Evolutionary conservation across 2,888 invertebrate species (phyloP).

Genomic region (Elgonia sp.): DNA sequence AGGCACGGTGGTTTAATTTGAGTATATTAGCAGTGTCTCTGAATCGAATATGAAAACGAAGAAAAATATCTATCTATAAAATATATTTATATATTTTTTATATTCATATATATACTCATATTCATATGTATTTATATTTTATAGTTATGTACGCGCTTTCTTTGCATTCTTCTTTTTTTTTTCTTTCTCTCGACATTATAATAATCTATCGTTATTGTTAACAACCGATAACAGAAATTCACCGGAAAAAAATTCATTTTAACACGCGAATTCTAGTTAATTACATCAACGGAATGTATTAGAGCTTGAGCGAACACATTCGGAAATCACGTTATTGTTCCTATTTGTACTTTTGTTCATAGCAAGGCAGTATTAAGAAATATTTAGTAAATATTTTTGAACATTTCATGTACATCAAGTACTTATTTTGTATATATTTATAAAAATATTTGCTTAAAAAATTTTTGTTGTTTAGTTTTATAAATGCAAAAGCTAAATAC

Average conservation of each 20-base stretch:
- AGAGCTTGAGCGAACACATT: conserved; percentile 47
- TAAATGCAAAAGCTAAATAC: no score
- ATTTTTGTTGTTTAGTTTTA: no score
- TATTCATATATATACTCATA: conserved; percentile 66
- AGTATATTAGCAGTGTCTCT: conserved; percentile 81
- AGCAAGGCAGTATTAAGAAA: conserved; percentile 51
- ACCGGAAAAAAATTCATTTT: conserved; percentile 54
- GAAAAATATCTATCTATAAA: conserved; percentile 74
- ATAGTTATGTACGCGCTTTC: conserved; percentile 72
- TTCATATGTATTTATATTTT: conserved; percentile 71
- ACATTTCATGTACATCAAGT: no score
- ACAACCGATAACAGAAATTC: conserved; percentile 63
- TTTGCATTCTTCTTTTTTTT: conserved; percentile 63
- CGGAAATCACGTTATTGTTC: conserved; percentile 31
- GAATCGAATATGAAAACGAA: conserved; percentile 76
- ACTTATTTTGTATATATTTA: no score
- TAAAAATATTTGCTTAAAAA: no score
- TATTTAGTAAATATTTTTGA: no score
- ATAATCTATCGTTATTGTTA: conserved; percentile 65
- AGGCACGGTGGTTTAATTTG: conserved; percentile 83
- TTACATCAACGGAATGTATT: conserved; percentile 62
- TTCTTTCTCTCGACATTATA: conserved; percentile 48
- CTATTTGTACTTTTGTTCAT: conserved; percentile 66
- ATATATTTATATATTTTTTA: conserved; percentile 77
- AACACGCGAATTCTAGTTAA: conserved; percentile 47